These are phyloP conservation scores for Cataglyphis rosenhaueri DNA, from an alignment of 2,888 invertebrate genomes.

Conservation along the genomic window DNA sequence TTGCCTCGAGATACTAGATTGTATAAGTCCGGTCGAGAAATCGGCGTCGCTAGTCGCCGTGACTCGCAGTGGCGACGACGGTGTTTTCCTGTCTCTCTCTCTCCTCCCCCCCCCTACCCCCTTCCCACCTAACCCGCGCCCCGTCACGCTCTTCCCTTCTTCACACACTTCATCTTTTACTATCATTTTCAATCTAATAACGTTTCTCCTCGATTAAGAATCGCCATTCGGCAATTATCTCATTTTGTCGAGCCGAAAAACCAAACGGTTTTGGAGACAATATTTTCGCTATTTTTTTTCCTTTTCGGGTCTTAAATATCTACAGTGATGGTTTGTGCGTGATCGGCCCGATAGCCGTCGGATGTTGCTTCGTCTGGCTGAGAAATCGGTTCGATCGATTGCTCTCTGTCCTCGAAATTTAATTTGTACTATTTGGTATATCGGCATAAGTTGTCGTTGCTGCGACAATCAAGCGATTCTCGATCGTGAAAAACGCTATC, in stretches of 20 bases:
- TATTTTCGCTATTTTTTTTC: neutral
- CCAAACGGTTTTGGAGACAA: constrained; percentile 1
- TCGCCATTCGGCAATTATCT: constrained; percentile 18
- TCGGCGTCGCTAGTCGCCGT: constrained; percentile 69
- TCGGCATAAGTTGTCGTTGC: constrained; percentile 14
- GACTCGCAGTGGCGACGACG: constrained; percentile 65
- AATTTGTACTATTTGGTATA: constrained; percentile 48
- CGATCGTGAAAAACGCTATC: constrained; percentile 20
- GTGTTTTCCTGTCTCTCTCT: neutral
- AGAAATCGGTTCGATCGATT: constrained; percentile 24
- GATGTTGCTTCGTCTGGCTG: neutral
- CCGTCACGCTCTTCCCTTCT: constrained; percentile 25
- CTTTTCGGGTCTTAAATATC: neutral
- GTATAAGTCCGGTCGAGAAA: constrained; percentile 79
- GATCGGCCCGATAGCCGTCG: constrained; percentile 4
- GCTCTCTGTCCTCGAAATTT: constrained; percentile 16
- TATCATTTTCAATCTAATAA: neutral
- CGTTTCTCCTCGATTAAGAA: constrained; percentile 27
- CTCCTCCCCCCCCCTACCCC: neutral
- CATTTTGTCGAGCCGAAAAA: constrained; percentile 9
- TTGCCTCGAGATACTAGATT: constrained; percentile 83
- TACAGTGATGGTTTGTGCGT: constrained; percentile 2
- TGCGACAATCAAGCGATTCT: constrained; percentile 5
- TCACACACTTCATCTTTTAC: neutral
- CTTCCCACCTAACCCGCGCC: constrained; percentile 39